Base-by-base conservation (phyloP, 2,113 vertebrate species). In the Amphiprion percula region DNA sequence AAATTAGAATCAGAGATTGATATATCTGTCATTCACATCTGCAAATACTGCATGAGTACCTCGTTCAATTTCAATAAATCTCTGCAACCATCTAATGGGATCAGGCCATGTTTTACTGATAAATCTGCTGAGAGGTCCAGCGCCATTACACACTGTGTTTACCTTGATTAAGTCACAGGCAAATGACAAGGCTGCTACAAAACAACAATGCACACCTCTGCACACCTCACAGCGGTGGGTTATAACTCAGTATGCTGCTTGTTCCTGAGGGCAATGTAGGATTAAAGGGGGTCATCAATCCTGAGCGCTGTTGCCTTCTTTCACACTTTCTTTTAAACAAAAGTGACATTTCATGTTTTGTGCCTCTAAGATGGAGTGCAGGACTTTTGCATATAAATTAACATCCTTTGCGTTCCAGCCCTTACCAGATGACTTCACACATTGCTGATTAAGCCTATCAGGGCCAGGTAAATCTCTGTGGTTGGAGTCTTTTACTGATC, bases 281-380 rank as follows among this genome's bases (percentile, higher is more conserved):
- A 53, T 53, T 53, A 47, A 26, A 23, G 8, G 41, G 14, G 23
- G 41, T 64, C 61, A 64, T 64, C 21, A 64, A 47, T 64, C 12
- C 23, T 14, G 17, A 7, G 21, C n/a, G 63, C 47, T 10, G 33
- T 47, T 21, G 10, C 28, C 28, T 19, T 21, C 12, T 47, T n/a
- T 53, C n/a, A 11, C 21, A 21, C 52, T n/a, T 52, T 52, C 19
- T 21, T 52, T 52, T 67, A 37, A 30, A 19, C 17, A 33, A 68
- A 50, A 50, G 17, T 50, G 62, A 4, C n/a, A 11, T 30, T 11
- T 50, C 24, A 53, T 49, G 47, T 19, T 49, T 49, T 49, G 47
- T 49, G 5, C 15, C 15, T 17, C 5, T 19, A 49, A 49, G 15
- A 15, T 49, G 47, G 33, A 37, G 33, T 37, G 33, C 8, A 37